Base-by-base conservation (phyloP, 2,888 invertebrate genomes). In the Ypsolopha sequella region DNA sequence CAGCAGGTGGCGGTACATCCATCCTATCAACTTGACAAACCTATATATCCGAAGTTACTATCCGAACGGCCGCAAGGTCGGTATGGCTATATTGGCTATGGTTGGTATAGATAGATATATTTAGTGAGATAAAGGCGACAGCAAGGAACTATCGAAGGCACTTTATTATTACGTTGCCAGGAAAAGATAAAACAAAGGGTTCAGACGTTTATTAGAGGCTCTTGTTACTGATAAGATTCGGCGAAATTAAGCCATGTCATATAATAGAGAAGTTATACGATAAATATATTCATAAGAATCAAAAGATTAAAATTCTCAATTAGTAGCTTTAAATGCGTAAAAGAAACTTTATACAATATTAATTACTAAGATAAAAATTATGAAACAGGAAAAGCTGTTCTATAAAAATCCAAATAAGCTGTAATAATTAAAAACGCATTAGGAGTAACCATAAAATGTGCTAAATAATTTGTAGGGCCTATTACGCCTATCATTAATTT, bases 121-220 rank as follows among this genome's bases (percentile, higher is more conserved):
- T 47, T 47, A 36, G 36, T 36, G 35, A 47, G 47, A 47, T 47
- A 47, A 47, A 10, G 14, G 36, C 11, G 47, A 47, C 47, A 36
- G 11, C 47, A 8, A 14, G 36, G 36, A 47, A 47, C 47, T 14
- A 47, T 36, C 9, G 36, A 47, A 47, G 36, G 47, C 47, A 47
- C 47, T 47, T 36, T 47, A 47, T 38, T 47, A 38, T 47, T 36
- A 47, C 14, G 47, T 36, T 38, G 47, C 36, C 33, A 47, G 36
- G 46, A 47, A 47, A 7, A 47, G 47, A 47, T 47, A 47, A 47
- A 47, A 47, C 47, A 47, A 47, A 47, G 14, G 47, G 47, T 47
- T 47, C 14, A 36, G 36, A 41, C 47, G 6, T 47, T 47, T 47
- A 47, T 36, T 36, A 13, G 36, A 36, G 36, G 13, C 14, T 35